A percentile compares a stretch with the other conserved stretches of the same genome.
These are phyloP conservation scores for Stictocephala bisonia DNA, from an alignment of 2,888 invertebrate genomes.

Conservation along the genomic window DNA sequence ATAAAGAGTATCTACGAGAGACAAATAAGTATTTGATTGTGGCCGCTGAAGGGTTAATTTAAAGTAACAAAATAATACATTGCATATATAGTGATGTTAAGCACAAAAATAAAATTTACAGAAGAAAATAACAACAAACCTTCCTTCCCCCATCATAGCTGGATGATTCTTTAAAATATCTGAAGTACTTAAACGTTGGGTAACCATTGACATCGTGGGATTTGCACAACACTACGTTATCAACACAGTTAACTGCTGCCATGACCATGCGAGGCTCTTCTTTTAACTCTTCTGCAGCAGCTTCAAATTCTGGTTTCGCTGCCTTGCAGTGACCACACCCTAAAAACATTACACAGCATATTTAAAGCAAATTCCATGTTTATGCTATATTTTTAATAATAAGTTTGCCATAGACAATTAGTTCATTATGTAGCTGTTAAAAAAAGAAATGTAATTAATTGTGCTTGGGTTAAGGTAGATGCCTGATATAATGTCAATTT, in stretches of 20 bases:
- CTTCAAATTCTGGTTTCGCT: constrained; percentile 83
- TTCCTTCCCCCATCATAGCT: constrained; percentile 71
- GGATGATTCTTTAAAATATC: constrained; percentile 77
- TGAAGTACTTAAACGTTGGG: constrained; percentile 89
- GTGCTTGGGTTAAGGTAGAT: no score
- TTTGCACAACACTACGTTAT: constrained; percentile 73
- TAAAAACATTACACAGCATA: constrained; percentile 63
- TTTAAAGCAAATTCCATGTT: no score
- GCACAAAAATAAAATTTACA: no score
- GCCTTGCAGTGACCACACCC: constrained; percentile 94
- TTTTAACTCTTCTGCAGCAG: constrained; percentile 78
- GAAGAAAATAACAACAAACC: constrained; percentile 39
- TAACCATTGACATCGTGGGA: constrained; percentile 82
- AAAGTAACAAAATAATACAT: no score
- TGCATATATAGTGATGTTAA: background rate
- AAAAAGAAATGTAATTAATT: no score
- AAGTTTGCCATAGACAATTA: no score
- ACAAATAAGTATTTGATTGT: no score
- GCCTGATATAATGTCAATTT: no score
- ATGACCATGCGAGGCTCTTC: constrained; percentile 83
- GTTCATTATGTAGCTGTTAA: no score
- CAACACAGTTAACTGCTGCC: constrained; percentile 86
- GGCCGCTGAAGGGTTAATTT: no score
- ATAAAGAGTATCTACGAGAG: no score
- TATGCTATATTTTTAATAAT: no score